phyloP scores from a whole-genome alignment of 2,797 vertebrate species.

The Melanotaenia boesemani region DNA sequence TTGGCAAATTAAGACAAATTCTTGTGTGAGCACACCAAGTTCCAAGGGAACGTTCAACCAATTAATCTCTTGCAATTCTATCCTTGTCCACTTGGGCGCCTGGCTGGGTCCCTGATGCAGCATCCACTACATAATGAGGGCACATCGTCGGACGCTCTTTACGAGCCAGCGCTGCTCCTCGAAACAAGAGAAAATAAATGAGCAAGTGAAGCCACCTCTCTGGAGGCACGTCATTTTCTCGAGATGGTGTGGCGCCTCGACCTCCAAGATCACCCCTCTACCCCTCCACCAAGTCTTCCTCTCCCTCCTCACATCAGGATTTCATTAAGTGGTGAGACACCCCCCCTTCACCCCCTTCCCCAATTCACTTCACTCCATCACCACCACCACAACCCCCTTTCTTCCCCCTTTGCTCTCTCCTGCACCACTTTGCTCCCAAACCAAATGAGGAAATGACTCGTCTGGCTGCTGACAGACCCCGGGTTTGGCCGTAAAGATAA shows the following conservation, averaged over 20 bases:
- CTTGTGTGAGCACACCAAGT: slow-evolving; percentile 57
- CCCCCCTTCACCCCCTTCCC: neutral
- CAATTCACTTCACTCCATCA: slow-evolving; percentile 59
- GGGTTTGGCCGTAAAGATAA: slow-evolving; percentile 86
- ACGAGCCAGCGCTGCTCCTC: slow-evolving; percentile 41
- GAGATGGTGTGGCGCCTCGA: slow-evolving; percentile 64
- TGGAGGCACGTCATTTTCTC: slow-evolving; percentile 57
- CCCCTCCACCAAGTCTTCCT: slow-evolving; percentile 59
- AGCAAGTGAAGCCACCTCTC: slow-evolving; percentile 70
- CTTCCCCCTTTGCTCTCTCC: slow-evolving; percentile 51
- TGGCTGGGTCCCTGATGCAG: slow-evolving; percentile 48
- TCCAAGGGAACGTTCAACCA: slow-evolving; percentile 73
- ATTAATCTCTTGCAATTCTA: slow-evolving; percentile 86
- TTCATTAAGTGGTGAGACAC: slow-evolving; percentile 75
- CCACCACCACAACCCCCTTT: slow-evolving; percentile 17
- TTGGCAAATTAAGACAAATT: slow-evolving; percentile 85
- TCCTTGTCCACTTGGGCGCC: slow-evolving; percentile 78
- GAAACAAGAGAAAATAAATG: slow-evolving; percentile 54
- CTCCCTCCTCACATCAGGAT: slow-evolving; percentile 76
- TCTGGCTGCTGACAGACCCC: slow-evolving; percentile 89
- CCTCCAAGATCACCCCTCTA: slow-evolving; percentile 57
- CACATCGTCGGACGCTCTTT: slow-evolving; percentile 38
- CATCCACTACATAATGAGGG: slow-evolving; percentile 62
- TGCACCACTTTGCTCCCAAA: slow-evolving; percentile 80
- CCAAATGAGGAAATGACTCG: slow-evolving; percentile 89